Evolutionary conservation across 2,888 invertebrate genomes (phyloP).

Genomic region (Lasioglossum malachurum): DNA sequence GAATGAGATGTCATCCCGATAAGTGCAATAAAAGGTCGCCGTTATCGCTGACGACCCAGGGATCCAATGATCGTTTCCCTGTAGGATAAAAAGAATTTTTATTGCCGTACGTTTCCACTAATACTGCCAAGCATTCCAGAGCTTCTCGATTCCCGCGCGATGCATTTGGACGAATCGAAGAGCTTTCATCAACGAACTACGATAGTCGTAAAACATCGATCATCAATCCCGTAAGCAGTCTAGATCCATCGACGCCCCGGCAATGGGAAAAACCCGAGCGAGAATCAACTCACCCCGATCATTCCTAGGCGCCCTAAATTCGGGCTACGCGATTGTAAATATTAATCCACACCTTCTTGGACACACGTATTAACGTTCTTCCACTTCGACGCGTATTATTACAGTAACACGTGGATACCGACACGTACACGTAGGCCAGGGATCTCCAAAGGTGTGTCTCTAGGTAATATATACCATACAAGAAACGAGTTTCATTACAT

Average conservation of each 20-base stretch:
- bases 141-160: constrained; percentile 9
- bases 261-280: constrained; percentile 43
- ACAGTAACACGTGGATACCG: constrained; percentile 6
- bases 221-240: constrained; percentile 7
- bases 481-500: background rate
- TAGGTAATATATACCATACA: background rate
- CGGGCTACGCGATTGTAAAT: constrained; percentile 52
- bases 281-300: constrained; percentile 36
- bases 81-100: constrained; percentile 20
- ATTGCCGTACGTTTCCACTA: constrained; percentile 23
- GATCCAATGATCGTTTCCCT: background rate
- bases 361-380: constrained; percentile 42
- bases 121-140: constrained; percentile 27
- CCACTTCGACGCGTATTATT: constrained; percentile 36
- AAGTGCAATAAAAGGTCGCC: background rate
- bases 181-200: constrained; percentile 25
- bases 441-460: constrained; percentile 27
- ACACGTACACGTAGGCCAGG: constrained; percentile 11
- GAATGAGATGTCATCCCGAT: background rate
- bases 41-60: background rate
- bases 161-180: background rate
- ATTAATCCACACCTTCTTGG: constrained; percentile 40
- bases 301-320: constrained; percentile 28
- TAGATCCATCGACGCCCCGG: constrained; percentile 15
- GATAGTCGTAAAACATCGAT: constrained; percentile 40